Conservation (phyloP, 2,113 vertebrate genomes). For the Dissostichus mawsoni region DNA sequence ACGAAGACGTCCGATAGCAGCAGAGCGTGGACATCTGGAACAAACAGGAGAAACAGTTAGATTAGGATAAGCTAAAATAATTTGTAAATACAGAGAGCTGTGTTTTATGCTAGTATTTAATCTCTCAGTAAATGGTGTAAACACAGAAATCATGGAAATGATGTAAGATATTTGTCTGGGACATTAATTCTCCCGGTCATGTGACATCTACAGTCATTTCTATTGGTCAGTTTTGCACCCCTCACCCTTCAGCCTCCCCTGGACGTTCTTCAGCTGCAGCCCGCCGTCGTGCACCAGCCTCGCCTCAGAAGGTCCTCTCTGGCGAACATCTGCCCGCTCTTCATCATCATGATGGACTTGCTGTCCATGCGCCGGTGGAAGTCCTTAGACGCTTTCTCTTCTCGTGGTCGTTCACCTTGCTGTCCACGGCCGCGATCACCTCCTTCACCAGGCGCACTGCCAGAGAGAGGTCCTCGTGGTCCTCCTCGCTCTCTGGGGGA, state of each 20-base stretch:
- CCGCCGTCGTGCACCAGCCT: slow-evolving; percentile 92
- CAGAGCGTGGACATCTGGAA: slow-evolving; percentile 92
- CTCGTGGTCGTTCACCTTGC: slow-evolving; percentile 93
- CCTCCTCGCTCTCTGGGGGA: slow-evolving; percentile 73
- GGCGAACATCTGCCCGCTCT: slow-evolving; percentile 96
- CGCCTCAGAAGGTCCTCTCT: slow-evolving; percentile 92
- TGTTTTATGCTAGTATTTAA: too few species aligned
- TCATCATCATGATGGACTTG: slow-evolving; percentile 98
- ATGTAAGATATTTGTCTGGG: not conserved
- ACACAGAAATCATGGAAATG: too few species aligned
- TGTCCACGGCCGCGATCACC: slow-evolving; percentile 91
- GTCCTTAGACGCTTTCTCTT: slow-evolving; percentile 91
- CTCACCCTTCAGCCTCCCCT: slow-evolving; percentile 91
- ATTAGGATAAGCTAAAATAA: not conserved
- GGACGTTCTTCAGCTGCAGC: slow-evolving; percentile 88
- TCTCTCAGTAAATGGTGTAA: too few species aligned
- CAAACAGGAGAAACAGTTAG: slow-evolving; percentile 7
- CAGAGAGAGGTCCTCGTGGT: slow-evolving; percentile 87
- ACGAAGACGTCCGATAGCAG: slow-evolving; percentile 92
- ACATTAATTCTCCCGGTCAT: not conserved
- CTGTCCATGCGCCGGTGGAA: slow-evolving; percentile 91
- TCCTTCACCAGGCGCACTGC: slow-evolving; percentile 91
- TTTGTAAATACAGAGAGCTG: not conserved
- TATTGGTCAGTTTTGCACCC: too few species aligned
- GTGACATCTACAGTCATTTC: too few species aligned